Evolutionary conservation across 1,140 invertebrate species (phyloP), one percentile per base, ranked within the genome.

Genomic region (Heliconius nattereri): DNA sequence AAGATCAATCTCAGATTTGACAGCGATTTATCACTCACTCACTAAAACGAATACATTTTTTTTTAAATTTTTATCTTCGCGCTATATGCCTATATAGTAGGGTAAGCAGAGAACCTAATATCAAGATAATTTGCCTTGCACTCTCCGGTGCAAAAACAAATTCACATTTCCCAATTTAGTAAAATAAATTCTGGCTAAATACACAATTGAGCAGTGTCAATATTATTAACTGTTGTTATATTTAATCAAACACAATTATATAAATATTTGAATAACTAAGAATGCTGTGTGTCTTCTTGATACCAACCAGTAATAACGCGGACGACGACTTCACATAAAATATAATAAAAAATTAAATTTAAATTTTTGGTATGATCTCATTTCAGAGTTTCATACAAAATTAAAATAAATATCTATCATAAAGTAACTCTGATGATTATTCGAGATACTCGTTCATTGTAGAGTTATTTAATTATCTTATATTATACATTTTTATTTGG

Each of bases 401-500:
- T 26, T 66, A 23, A 66, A 29, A 66, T 23, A 11, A 66, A 66
- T 26, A 66, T 66, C 60, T 66, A 66, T 66, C 60, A 26, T 29
- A 26, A 66, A 66, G 9, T 66, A 16, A n/a, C 13, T 26, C 29
- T 29, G 60, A 7, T 66, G 11, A 66, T 66, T 66, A 57, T 66
- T 66, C 11, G 60, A 66, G 60, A 66, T 66, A 29, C 26, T 66
- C 60, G 60, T 66, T 29, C 23, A 66, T 66, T 66, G 23, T 66
- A 13, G 57, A 60, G 60, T 66, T 66, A 66, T 66, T 66, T 60
- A 66, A 26, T 26, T 66, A 66, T 66, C 23, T 45, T 45, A 45
- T 45, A 45, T 45, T 23, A 60, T 60, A 60, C 60, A 66, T 49
- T 76, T 76, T 45, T 71, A 45, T 71, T 75, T 35, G 74, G n/a